Base-by-base conservation (phyloP, 2,113 vertebrate species). In the Scomber colias region DNA sequence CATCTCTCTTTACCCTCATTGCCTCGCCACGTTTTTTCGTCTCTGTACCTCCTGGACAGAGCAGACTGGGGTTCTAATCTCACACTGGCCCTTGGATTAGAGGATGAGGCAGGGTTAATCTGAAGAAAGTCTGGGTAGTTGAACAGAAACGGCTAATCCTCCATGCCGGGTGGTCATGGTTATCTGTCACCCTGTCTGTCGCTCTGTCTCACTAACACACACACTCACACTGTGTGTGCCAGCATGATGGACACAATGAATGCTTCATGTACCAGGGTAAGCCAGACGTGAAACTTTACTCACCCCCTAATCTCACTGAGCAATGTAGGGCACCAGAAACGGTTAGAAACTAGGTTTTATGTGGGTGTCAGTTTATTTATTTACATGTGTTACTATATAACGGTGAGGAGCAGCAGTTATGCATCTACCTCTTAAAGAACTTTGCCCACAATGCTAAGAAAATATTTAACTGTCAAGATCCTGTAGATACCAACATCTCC, bases 101-200 rank as follows among this genome's bases (percentile, higher is more conserved):
- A 71, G 81, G 70, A 89, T 84, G 86, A 89, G 78, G 71, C 44
- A 9, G 49, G 15, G 71, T 80, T 91, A 85, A 92, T 91, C 87
- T 89, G 69, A 87, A 86, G 71, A 89, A 82, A 80, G 77, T 86
- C 88, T 87, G 84, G 77, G 51, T 78, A 77, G 75, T 79, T 82
- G 62, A 85, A 85, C 61, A 76, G 40, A 84, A 82, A 72, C 30
- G n/a, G 77, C 40, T 88, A 82, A 86, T 91, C 71, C 82, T 21
- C 10, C 16, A 17, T 72, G 75, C 48, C 35, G 56, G 21, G 14
- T 79, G 16, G 57, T 76, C 66, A 87, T 76, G 51, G 59, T 78
- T 72, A 62, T 70, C 24, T 76, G 71, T 65, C 77, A 68, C 3
- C 55, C 35, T 79, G 79, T 69, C 70, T 79, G 56, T 61, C 49